A percentile compares a stretch with the other conserved stretches of the same genome.
Evolutionary conservation across 1,140 invertebrate species (phyloP).

Genomic region (Ostrea edulis): DNA sequence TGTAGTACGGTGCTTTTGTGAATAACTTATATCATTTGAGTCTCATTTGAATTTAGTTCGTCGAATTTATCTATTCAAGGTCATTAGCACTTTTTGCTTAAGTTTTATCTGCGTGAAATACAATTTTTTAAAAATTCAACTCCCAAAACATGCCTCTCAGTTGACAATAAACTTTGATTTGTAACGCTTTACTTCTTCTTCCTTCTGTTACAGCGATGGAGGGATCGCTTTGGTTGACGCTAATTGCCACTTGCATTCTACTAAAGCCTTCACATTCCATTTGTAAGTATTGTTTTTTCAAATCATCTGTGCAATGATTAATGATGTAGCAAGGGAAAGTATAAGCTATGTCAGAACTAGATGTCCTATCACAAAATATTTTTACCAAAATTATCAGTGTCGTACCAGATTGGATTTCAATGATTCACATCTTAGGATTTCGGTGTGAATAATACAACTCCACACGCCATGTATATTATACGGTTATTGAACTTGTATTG

Average conservation of each 20-base stretch:
- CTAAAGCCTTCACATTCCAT: conserved; percentile 31
- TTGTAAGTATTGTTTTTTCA: conserved; percentile 30
- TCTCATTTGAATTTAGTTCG: too few species aligned
- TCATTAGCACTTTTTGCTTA: not conserved
- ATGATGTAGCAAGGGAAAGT: not conserved
- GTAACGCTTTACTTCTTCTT: not conserved
- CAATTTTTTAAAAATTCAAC: not conserved
- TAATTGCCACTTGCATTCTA: conserved; percentile 11
- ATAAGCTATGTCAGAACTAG: not conserved
- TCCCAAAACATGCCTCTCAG: not conserved
- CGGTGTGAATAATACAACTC: not conserved
- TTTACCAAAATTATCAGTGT: not conserved
- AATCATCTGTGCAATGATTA: conserved; percentile 8
- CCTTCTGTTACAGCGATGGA: not conserved
- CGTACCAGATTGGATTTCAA: not conserved
- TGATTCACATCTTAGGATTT: not conserved
- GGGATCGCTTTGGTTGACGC: conserved; percentile 27
- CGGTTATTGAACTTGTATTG: too few species aligned
- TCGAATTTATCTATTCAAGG: not conserved
- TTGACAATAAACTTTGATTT: not conserved
- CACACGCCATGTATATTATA: not conserved
- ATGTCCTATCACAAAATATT: not conserved
- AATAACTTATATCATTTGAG: too few species aligned
- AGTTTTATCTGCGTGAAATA: not conserved
- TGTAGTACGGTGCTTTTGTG: too few species aligned